Base-by-base conservation (phyloP, 2,888 invertebrate genomes). In the Leptopilina syphax region DNA sequence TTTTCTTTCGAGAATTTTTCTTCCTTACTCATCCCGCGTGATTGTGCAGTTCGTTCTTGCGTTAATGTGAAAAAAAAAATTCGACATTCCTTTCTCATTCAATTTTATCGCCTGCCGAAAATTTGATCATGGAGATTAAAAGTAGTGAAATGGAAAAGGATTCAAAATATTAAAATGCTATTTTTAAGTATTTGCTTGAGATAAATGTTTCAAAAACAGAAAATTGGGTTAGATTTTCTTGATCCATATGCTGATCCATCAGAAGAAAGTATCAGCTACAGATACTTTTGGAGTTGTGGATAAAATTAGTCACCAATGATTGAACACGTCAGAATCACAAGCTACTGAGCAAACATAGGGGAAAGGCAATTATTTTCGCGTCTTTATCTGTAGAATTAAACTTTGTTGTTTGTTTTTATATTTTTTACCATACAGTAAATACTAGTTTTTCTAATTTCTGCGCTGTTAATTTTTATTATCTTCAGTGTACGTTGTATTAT, bases 271-370 rank as follows among this genome's bases (percentile, higher is more conserved):
- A 83, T 83, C 84, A 81, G 34, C 41, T 67, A 73, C 84, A 84
- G 84, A 80, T 77, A 73, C 67, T 41, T 65, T 78, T 76, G 66
- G 54, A 41, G n/a, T 54, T 13, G 50, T 57, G 70, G 27, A 8
- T 41, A n/a, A 10, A 57, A 57, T 73, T 73, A 57, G 73, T 73
- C 27, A 57, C 73, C 73, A 73, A 54, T 73, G 65, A 79, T 67
- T 83, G 81, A 81, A 81, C 80, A 80, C 77, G 84, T 84, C 84
- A 84, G 79, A 79, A 80, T 81, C 81, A 80, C 77, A 76, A 81
- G 67, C 66, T 50, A 50, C 50, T 66, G 67, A 79, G 67, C 76
- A 57, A 12, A 34, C 5, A 50, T 3, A 2, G 4, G 27, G 57
- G n/a, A 73, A 73, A 57, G 47, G n/a, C 5, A 12, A 27, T 66